Percentiles rank a stretch among this genome's conserved stretches.
phyloP scores from a whole-genome alignment of 64 coral and sea anemone species.

The Stylophora pistillata region DNA sequence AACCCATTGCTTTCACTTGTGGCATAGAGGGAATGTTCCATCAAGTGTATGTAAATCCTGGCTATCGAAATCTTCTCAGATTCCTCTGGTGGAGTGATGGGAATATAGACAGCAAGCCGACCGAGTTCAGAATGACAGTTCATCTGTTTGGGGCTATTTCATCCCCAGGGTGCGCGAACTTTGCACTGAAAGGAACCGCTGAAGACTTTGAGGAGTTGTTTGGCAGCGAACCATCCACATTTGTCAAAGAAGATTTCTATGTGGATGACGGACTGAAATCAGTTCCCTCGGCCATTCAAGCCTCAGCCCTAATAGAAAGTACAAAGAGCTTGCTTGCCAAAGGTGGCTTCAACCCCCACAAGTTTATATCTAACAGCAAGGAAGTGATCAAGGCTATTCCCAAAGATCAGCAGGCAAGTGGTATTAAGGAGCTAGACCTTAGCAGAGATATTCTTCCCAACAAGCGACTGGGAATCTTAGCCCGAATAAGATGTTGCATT shows the following conservation, averaged over 20 bases:
- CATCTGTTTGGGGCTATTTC: slow-evolving; percentile 31
- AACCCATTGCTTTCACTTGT: neutral
- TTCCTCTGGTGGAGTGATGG: slow-evolving; percentile 33
- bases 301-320: neutral
- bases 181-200: slow-evolving; percentile 32
- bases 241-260: slow-evolving; percentile 39
- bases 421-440: slow-evolving; percentile 25
- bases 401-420: slow-evolving; percentile 18
- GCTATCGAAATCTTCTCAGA: neutral
- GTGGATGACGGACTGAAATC: slow-evolving; percentile 37
- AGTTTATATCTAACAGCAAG: slow-evolving; percentile 36
- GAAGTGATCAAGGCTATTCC: slow-evolving; percentile 38
- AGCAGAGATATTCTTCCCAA: slow-evolving; percentile 19
- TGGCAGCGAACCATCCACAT: slow-evolving; percentile 5
- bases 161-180: slow-evolving; percentile 37
- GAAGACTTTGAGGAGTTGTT: slow-evolving; percentile 23
- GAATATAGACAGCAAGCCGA: neutral
- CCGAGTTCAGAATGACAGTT: slow-evolving; percentile 31
- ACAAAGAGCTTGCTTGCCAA: slow-evolving; percentile 17
- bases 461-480: too few species aligned
- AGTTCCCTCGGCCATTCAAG: slow-evolving; percentile 8
- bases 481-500: too few species aligned
- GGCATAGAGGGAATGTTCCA: slow-evolving; percentile 39
- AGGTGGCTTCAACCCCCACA: slow-evolving; percentile 48
- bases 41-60: neutral